phyloP scores from a whole-genome alignment of 2,113 vertebrate species.

The Proterorhinus semilunaris region DNA sequence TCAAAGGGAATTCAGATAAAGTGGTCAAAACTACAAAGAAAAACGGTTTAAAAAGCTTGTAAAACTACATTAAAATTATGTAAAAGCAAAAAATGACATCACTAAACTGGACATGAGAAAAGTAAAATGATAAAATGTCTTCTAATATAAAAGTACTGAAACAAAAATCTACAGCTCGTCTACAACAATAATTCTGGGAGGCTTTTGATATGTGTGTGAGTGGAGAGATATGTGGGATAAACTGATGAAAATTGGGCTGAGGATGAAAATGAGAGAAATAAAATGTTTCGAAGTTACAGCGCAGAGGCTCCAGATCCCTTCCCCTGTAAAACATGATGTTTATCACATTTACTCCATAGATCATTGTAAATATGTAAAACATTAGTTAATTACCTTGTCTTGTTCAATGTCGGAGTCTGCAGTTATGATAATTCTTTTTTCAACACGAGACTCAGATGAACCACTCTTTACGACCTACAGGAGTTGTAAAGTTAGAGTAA shows the following conservation, averaged over 20 bases:
- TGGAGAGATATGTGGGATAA: slow-evolving; percentile 26
- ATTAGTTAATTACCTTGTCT: slow-evolving; percentile 80
- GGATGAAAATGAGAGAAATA: slow-evolving; percentile 12
- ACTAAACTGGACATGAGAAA: slow-evolving; percentile 36
- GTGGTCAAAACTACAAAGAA: slow-evolving; percentile 38
- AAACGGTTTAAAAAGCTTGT: slow-evolving; percentile 48
- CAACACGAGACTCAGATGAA: slow-evolving; percentile 88
- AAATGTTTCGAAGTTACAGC: slow-evolving; percentile 57
- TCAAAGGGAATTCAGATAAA: slow-evolving; percentile 48
- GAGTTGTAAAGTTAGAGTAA: not conserved
- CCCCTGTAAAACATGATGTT: slow-evolving; percentile 55
- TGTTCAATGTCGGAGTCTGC: slow-evolving; percentile 87
- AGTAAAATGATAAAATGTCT: slow-evolving; percentile 17
- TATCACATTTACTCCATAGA: not conserved
- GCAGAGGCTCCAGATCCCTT: slow-evolving; percentile 61
- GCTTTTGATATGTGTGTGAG: slow-evolving; percentile 37
- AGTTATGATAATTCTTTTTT: slow-evolving; percentile 94
- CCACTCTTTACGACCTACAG: slow-evolving; percentile 89
- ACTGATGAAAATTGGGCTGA: slow-evolving; percentile 3
- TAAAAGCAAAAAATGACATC: slow-evolving; percentile 52
- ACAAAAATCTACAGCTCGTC: slow-evolving; percentile 29
- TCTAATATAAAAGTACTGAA: slow-evolving; percentile 10
- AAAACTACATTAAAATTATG: slow-evolving; percentile 60
- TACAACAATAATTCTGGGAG: slow-evolving; percentile 35
- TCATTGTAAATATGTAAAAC: not conserved